Percentiles rank a stretch among this genome's conserved stretches.
These are phyloP conservation scores for Melopsittacus undulatus DNA, from an alignment of 2,797 vertebrate genomes.

Conservation along the genomic window DNA sequence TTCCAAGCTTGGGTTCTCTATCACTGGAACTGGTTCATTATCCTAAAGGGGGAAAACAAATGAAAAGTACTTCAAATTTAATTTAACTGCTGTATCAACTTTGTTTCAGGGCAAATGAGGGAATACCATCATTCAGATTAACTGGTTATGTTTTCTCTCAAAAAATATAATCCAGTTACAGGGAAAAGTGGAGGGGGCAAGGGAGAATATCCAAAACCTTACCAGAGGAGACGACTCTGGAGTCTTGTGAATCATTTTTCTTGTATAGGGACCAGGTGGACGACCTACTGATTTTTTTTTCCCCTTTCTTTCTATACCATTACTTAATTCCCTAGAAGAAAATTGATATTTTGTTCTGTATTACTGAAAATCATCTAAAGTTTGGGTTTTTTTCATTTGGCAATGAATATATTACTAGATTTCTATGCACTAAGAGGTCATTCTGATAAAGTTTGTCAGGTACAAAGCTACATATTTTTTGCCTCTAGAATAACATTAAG, in stretches of 20 bases:
- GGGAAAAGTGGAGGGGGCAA: background rate
- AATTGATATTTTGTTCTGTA: conserved; percentile 27
- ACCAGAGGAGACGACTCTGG: conserved; percentile 86
- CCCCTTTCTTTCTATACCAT: conserved; percentile 88
- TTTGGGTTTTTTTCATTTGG: background rate
- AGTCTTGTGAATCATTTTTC: conserved; percentile 85
- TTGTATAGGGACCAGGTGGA: conserved; percentile 88
- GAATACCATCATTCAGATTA: background rate
- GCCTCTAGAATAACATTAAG: background rate
- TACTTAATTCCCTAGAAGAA: conserved; percentile 83
- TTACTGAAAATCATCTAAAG: background rate
- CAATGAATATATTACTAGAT: background rate
- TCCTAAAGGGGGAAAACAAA: conserved; percentile 42
- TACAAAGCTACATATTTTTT: background rate
- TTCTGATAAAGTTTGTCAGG: background rate
- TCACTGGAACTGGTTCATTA: conserved; percentile 79
- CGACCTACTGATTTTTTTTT: conserved; percentile 89
- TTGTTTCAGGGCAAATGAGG: background rate
- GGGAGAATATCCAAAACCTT: conserved; percentile 41
- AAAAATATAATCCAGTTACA: background rate
- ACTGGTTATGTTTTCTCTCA: conserved; percentile 10
- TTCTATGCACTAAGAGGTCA: background rate
- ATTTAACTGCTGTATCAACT: background rate
- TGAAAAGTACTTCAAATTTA: background rate
- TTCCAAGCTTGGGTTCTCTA: conserved; percentile 84